Evolutionary conservation across 2,113 vertebrate genomes (phyloP).

Genomic region (Rallus limicola): DNA sequence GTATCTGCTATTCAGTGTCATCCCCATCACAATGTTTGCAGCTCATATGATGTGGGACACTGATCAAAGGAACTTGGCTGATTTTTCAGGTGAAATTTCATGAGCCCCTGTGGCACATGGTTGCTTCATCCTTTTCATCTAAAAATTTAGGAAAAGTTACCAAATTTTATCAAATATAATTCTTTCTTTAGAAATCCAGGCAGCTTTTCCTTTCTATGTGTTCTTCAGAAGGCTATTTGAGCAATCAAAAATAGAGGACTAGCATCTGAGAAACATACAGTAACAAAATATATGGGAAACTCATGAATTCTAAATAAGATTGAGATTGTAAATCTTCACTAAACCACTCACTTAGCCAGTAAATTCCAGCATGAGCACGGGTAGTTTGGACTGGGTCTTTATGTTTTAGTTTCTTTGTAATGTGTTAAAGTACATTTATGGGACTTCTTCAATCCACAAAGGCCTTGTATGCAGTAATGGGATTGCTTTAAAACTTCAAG

Average conservation of each 20-base stretch:
- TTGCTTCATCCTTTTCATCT: neutral
- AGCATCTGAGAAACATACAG: neutral
- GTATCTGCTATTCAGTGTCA: neutral
- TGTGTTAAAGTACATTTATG: neutral
- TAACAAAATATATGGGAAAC: neutral
- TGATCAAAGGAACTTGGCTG: neutral
- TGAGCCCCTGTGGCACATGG: fast-evolving
- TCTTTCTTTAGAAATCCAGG: neutral
- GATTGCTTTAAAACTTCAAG: neutral
- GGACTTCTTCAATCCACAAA: slow-evolving; percentile 1
- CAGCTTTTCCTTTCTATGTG: neutral
- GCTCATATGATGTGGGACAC: no score
- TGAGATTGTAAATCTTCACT: slow-evolving; percentile 24
- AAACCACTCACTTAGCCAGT: neutral
- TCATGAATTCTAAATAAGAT: neutral
- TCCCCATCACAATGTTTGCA: neutral
- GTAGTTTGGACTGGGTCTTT: neutral
- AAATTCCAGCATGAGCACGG: neutral
- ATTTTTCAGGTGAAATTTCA: neutral
- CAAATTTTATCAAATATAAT: neutral
- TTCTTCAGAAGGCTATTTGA: neutral
- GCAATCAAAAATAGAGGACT: neutral
- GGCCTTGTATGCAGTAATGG: neutral
- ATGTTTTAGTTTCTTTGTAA: neutral
- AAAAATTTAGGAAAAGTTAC: neutral